These are phyloP conservation scores for Criorhina ranunculi DNA, from an alignment of 2,888 invertebrate species.

Conservation along the genomic window DNA sequence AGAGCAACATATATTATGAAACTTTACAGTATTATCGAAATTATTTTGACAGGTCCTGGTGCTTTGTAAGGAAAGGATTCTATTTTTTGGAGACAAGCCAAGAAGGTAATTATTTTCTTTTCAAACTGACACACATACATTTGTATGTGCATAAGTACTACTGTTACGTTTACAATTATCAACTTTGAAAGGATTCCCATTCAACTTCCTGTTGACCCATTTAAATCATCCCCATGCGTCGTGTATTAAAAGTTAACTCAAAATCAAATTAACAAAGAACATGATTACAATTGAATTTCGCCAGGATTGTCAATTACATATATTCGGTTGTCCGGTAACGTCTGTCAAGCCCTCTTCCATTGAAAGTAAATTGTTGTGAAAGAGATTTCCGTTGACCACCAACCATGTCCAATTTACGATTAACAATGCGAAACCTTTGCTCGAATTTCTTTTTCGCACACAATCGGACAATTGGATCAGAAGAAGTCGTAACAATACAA, in stretches of 20 bases:
- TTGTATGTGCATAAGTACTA: too few relatives aligned
- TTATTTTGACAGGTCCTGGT: too few relatives aligned
- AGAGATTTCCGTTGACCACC: slow-evolving; percentile 64
- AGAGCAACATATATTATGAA: too few relatives aligned
- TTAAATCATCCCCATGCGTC: slow-evolving; percentile 19
- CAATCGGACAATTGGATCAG: slow-evolving; percentile 51
- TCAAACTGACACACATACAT: too few relatives aligned
- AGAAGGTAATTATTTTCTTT: too few relatives aligned
- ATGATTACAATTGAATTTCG: slow-evolving; percentile 15
- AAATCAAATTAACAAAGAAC: slow-evolving; percentile 45
- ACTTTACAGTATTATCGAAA: too few relatives aligned
- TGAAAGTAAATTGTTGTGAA: slow-evolving; percentile 58
- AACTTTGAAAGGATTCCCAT: slow-evolving; percentile 41
- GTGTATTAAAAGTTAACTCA: background rate
- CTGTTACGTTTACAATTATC: background rate
- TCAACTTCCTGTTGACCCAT: slow-evolving; percentile 50
- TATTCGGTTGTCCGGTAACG: slow-evolving; percentile 16
- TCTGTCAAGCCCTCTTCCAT: slow-evolving; percentile 33
- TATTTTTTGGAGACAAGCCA: too few relatives aligned
- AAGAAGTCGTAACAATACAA: slow-evolving; percentile 31
- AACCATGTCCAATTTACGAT: slow-evolving; percentile 58
- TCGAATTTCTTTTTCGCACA: slow-evolving; percentile 39
- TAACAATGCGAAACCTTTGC: slow-evolving; percentile 61
- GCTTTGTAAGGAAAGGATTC: too few relatives aligned
- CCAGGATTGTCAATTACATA: slow-evolving; percentile 31